A percentile compares a stretch with the other conserved stretches of the same genome.
phyloP scores from a whole-genome alignment of 2,888 invertebrate species.

The Apeira syringaria region DNA sequence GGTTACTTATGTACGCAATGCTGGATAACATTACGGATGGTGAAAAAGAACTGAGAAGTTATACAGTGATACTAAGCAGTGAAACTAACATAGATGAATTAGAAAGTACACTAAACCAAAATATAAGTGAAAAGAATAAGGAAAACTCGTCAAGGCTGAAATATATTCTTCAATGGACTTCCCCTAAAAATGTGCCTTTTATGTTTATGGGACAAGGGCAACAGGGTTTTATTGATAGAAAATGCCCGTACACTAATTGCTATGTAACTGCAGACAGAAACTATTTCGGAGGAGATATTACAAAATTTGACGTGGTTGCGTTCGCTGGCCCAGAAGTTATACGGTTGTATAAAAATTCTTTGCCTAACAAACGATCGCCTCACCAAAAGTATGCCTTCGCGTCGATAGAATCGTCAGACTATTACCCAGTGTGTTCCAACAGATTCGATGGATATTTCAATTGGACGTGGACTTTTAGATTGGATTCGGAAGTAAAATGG shows the following conservation, averaged over 20 bases:
- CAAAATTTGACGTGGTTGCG: slow-evolving; percentile 56
- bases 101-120: neutral
- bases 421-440: slow-evolving; percentile 53
- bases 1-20: slow-evolving; percentile 5
- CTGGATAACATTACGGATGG: neutral
- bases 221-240: slow-evolving; percentile 43
- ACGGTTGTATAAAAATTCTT: slow-evolving; percentile 3
- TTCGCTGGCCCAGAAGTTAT: slow-evolving; percentile 55
- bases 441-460: slow-evolving; percentile 57
- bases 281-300: slow-evolving; percentile 39
- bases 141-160: slow-evolving; percentile 31
- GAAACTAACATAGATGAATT: neutral
- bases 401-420: slow-evolving; percentile 56
- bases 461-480: slow-evolving; percentile 68
- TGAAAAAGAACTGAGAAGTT: neutral
- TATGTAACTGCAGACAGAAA: slow-evolving; percentile 48
- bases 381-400: slow-evolving; percentile 63
- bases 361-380: slow-evolving; percentile 47
- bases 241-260: slow-evolving; percentile 59
- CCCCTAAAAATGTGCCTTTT: slow-evolving; percentile 41
- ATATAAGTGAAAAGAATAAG: neutral
- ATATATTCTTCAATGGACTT: slow-evolving; percentile 54
- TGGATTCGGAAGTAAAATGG: slow-evolving; percentile 61
- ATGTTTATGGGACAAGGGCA: slow-evolving; percentile 42
- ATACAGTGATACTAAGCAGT: slow-evolving; percentile 8